Conservation (phyloP, 2,888 invertebrate species). For the Agrilus cyanescens region DNA sequence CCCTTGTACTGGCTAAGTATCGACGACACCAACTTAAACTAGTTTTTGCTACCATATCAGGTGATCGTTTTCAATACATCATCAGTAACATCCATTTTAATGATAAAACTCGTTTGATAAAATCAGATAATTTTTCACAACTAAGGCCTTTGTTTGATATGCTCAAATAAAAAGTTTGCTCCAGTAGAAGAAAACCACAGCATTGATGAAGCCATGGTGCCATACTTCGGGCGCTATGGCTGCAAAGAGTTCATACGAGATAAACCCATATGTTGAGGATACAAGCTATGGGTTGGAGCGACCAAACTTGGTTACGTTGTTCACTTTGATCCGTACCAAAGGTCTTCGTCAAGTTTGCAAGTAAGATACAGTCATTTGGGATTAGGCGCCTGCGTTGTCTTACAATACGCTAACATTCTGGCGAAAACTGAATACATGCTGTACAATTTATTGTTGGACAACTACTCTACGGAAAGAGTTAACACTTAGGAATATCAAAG, state of each 20-base stretch:
- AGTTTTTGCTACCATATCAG: constrained; percentile 15
- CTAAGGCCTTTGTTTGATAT: constrained; percentile 18
- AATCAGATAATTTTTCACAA: constrained; percentile 20
- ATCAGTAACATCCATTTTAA: too few species aligned
- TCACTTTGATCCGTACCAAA: too few species aligned
- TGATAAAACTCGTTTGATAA: constrained; percentile 16
- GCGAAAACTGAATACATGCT: too few species aligned
- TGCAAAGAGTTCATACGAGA: constrained; percentile 21
- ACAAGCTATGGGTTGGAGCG: too few species aligned
- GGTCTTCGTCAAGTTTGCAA: too few species aligned
- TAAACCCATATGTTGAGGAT: constrained; percentile 20
- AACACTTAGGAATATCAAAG: too few species aligned
- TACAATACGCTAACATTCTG: too few species aligned
- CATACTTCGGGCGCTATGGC: constrained; percentile 26
- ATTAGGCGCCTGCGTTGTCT: too few species aligned
- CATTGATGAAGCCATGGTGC: constrained; percentile 27
- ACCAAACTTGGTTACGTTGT: too few species aligned
- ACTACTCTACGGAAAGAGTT: too few species aligned
- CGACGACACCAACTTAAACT: constrained; percentile 14
- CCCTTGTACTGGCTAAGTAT: constrained; percentile 19
- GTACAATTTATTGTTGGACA: too few species aligned
- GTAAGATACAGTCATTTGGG: too few species aligned
- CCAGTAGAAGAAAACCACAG: constrained; percentile 20
- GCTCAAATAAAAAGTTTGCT: constrained; percentile 18
- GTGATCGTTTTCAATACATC: constrained; percentile 20